Conservation (phyloP, 2,888 invertebrate species). For the Neria commutata region DNA sequence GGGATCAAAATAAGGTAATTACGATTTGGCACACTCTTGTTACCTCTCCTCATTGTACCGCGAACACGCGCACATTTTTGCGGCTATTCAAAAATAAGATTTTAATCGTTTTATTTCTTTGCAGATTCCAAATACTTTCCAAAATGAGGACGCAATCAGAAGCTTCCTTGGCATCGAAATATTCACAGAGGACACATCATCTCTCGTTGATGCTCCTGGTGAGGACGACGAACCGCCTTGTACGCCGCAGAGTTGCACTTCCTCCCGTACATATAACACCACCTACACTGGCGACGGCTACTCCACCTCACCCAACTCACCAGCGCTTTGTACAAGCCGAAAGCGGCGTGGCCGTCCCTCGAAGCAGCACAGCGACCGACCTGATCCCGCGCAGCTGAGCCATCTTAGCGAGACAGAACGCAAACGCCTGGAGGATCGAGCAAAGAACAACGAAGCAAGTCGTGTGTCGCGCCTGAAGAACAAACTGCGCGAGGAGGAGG, state of each 20-base stretch:
- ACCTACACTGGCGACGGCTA: too few relatives aligned
- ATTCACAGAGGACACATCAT: constrained; percentile 40
- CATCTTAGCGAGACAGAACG: constrained; percentile 42
- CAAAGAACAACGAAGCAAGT: constrained; percentile 58
- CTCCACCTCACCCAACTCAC: constrained; percentile 44
- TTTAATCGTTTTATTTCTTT: too few relatives aligned
- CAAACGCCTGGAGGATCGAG: constrained; percentile 48
- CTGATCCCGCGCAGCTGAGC: constrained; percentile 43
- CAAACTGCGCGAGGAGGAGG: constrained; percentile 47
- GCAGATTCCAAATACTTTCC: too few relatives aligned
- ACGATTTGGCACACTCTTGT: background rate
- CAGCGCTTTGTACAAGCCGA: constrained; percentile 31
- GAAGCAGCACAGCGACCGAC: constrained; percentile 55
- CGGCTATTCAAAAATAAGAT: too few relatives aligned
- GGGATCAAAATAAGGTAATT: constrained; percentile 19
- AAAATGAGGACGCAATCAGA: constrained; percentile 30
- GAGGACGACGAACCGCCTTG: constrained; percentile 30
- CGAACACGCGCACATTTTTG: too few relatives aligned
- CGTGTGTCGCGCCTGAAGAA: constrained; percentile 56
- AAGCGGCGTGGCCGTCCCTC: constrained; percentile 53
- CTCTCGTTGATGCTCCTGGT: background rate
- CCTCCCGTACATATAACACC: constrained; percentile 26
- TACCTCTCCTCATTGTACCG: too few relatives aligned
- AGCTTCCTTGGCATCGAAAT: constrained; percentile 28
- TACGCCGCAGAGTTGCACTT: background rate